Conservation (phyloP, 2,888 invertebrate genomes). For the Andrena chrysosceles region DNA sequence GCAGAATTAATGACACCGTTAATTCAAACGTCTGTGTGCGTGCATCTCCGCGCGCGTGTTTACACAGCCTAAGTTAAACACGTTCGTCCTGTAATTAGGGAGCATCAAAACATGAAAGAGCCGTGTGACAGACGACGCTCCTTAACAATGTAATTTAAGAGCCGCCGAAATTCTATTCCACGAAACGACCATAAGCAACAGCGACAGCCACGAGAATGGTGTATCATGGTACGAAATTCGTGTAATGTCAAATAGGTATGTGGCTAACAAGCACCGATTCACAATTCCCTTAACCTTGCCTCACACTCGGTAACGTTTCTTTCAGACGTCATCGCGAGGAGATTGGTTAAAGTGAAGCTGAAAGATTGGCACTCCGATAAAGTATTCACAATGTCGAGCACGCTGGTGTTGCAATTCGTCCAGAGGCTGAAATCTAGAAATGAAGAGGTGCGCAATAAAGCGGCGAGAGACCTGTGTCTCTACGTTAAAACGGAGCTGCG, state of each 20-base stretch:
- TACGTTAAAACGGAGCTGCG: conserved; percentile 96
- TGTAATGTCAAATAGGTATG: conserved; percentile 57
- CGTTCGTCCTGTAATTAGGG: not conserved
- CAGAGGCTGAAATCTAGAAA: conserved; percentile 95
- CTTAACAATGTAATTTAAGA: conserved; percentile 15
- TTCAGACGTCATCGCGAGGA: conserved; percentile 20
- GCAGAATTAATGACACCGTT: conserved; percentile 29
- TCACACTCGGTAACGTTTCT: not conserved
- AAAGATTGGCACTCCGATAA: conserved; percentile 1
- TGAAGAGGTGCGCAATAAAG: conserved; percentile 93
- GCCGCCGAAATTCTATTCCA: not conserved
- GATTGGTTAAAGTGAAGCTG: conserved; percentile 1
- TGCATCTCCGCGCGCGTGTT: not conserved
- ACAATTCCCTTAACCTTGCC: not conserved
- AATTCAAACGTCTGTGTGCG: not conserved
- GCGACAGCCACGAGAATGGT: conserved; percentile 19
- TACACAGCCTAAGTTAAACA: not conserved
- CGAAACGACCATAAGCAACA: not conserved
- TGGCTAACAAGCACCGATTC: not conserved
- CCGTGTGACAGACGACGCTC: conserved; percentile 32
- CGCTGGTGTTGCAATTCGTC: conserved; percentile 92
- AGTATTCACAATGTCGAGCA: conserved; percentile 85
- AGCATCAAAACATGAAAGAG: conserved; percentile 37
- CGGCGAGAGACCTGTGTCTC: conserved; percentile 95
- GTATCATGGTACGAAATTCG: conserved; percentile 12